These are phyloP conservation scores for Phainopepla nitens DNA, from an alignment of 2,113 vertebrate genomes.

Conservation along the genomic window DNA sequence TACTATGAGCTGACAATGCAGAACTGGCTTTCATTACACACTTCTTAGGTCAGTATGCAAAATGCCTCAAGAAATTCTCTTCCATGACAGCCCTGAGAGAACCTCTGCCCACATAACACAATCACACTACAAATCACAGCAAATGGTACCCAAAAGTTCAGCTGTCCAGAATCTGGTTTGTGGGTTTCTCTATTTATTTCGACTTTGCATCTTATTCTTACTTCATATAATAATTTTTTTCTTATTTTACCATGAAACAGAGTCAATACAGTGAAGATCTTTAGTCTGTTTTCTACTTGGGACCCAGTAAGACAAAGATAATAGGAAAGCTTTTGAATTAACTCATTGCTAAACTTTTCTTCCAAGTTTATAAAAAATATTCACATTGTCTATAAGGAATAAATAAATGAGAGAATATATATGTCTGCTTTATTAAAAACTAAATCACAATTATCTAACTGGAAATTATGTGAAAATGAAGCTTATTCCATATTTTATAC, in stretches of 20 bases:
- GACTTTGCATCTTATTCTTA: neutral
- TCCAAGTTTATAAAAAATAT: neutral
- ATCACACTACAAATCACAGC: neutral
- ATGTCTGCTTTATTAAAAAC: neutral
- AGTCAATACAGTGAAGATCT: neutral
- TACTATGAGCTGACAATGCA: neutral
- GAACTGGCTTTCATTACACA: neutral
- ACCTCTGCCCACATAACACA: neutral
- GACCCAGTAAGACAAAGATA: neutral
- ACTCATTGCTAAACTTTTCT: neutral
- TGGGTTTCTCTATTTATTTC: neutral
- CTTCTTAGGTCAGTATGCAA: neutral
- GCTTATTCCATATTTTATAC: conserved; percentile 31
- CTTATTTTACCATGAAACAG: neutral
- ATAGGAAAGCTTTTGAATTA: neutral
- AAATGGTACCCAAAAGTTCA: neutral
- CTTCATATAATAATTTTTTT: neutral
- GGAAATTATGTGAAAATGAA: conserved; percentile 26
- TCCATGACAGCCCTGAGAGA: neutral
- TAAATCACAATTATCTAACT: neutral
- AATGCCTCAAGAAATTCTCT: neutral
- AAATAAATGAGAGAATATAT: neutral
- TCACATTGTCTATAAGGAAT: neutral
- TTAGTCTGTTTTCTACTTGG: neutral
- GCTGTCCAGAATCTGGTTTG: neutral